phyloP scores from a whole-genome alignment of 2,888 invertebrate genomes.

The Gonocerus acuteangulatus region DNA sequence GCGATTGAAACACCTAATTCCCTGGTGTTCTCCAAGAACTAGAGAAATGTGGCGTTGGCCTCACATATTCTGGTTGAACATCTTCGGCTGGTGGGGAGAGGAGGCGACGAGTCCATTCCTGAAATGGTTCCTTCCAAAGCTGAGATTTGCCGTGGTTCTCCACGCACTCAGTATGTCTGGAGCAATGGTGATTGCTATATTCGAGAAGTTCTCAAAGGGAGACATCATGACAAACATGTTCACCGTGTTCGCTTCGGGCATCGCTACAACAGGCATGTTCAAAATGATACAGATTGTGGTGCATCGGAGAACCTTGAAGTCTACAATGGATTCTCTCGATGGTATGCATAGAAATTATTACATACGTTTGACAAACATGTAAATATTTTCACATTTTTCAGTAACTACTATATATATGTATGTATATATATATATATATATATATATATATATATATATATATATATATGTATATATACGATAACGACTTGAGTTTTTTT shows the following conservation, averaged over 20 bases:
- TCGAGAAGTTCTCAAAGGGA: neutral
- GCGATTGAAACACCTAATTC: no score
- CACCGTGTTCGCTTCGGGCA: constrained; percentile 3
- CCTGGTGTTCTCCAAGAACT: no score
- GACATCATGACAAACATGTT: constrained; percentile 18
- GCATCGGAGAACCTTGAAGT: neutral
- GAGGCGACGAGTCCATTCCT: neutral
- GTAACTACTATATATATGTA: no score
- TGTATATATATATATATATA: no score
- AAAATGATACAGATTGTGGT: constrained; percentile 2
- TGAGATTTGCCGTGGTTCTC: neutral
- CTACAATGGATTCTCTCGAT: constrained; percentile 15
- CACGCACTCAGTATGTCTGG: neutral
- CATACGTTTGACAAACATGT: no score
- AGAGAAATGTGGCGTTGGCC: constrained; percentile 30
- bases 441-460: no score
- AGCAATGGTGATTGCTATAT: neutral
- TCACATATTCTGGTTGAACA: constrained; percentile 27
- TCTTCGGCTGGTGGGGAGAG: constrained; percentile 32
- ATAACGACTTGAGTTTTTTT: no score
- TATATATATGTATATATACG: no score
- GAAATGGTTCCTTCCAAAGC: neutral
- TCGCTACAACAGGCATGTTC: constrained; percentile 4
- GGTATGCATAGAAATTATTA: no score
- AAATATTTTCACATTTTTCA: no score